Evolutionary conservation across 2,888 invertebrate species (phyloP).

Genomic region (Leucoma salicis): DNA sequence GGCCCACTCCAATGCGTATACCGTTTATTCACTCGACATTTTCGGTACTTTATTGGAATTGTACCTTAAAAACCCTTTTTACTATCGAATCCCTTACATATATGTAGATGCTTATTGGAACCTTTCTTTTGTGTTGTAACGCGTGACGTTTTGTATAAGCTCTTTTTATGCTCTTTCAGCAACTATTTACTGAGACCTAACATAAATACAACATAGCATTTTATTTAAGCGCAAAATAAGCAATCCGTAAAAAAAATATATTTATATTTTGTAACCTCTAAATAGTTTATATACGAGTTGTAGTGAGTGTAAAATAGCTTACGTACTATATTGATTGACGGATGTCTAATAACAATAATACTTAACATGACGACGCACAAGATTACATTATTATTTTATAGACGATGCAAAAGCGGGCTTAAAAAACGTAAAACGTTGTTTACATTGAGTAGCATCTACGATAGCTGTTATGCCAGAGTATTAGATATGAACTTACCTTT

Average conservation of each 20-base stretch:
- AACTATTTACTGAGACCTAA: constrained; percentile 43
- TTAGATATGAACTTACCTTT: no score
- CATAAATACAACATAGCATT: constrained; percentile 37
- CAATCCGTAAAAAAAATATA: constrained; percentile 24
- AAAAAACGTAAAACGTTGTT: no score
- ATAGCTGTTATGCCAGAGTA: no score
- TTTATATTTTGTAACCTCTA: constrained; percentile 15
- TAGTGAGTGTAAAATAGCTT: no score
- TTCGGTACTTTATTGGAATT: constrained; percentile 63
- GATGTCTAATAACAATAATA: no score
- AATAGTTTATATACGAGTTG: neutral
- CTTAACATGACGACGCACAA: no score
- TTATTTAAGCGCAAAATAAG: constrained; percentile 32
- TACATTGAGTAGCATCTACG: no score
- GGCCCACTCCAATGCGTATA: constrained; percentile 47
- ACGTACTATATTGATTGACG: no score
- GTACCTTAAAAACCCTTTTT: constrained; percentile 66
- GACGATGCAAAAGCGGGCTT: no score
- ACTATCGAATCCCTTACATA: constrained; percentile 48
- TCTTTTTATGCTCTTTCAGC: constrained; percentile 50
- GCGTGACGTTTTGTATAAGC: constrained; percentile 55
- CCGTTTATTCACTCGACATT: constrained; percentile 56
- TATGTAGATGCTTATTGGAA: constrained; percentile 60
- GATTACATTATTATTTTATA: no score
- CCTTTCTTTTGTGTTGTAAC: constrained; percentile 57